Conservation (phyloP, 92 coral and sea anemone species). For the Epizoanthus illoricatus region DNA sequence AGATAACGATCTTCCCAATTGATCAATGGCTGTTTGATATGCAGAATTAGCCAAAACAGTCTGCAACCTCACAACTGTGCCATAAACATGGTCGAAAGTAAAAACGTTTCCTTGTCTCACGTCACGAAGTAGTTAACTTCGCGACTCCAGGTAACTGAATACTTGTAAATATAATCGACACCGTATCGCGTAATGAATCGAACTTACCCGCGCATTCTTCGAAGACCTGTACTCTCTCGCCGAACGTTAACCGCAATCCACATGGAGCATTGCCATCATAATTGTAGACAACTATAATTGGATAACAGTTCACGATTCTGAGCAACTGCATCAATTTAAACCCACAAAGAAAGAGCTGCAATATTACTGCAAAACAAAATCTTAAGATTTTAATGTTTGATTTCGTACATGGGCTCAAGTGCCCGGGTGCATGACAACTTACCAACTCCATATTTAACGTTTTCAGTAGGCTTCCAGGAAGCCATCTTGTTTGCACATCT, state of each 20-base stretch:
- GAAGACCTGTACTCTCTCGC: constrained; percentile 91
- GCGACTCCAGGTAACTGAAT: not conserved
- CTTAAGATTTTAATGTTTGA: not conserved
- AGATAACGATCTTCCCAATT: not conserved
- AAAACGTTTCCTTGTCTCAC: not conserved
- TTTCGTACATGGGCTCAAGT: constrained; percentile 1
- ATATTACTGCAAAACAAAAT: constrained; percentile 20
- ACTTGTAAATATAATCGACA: too few species aligned
- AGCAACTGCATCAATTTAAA: not conserved
- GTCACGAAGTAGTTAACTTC: not conserved
- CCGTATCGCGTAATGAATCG: not conserved
- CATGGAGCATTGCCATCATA: constrained; percentile 73
- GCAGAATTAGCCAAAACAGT: not conserved
- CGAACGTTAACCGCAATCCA: constrained; percentile 81
- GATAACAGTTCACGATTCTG: constrained; percentile 12
- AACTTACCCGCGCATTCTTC: constrained; percentile 86
- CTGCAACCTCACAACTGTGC: not conserved
- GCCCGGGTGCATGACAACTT: constrained; percentile 7
- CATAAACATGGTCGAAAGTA: not conserved
- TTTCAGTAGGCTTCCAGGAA: constrained; percentile 81
- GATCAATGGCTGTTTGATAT: not conserved
- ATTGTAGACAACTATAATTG: constrained; percentile 84
- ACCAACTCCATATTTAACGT: constrained; percentile 97
- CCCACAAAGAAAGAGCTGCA: not conserved
- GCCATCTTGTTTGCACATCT: constrained; percentile 60